phyloP scores from a whole-genome alignment of 2,797 vertebrate species.

The Lutjanus argentimaculatus region DNA sequence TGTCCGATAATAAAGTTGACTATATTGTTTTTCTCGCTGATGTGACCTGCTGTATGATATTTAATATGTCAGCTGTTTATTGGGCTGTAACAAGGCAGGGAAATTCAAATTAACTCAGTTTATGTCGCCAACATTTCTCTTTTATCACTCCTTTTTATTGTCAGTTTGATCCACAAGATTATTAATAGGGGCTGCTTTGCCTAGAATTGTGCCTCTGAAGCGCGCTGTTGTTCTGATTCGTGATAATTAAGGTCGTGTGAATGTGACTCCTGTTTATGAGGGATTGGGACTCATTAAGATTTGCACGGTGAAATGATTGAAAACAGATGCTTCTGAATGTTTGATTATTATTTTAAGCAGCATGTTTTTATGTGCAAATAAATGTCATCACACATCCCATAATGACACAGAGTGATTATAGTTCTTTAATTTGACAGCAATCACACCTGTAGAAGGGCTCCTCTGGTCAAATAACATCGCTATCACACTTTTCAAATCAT shows the following conservation, averaged over 20 bases:
- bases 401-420: conserved; percentile 9
- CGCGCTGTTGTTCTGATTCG: conserved; percentile 5
- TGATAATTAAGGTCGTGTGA: conserved; percentile 27
- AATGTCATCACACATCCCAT: conserved; percentile 2
- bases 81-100: background rate
- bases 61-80: background rate
- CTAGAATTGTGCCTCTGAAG: background rate
- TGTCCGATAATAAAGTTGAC: background rate
- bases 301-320: conserved; percentile 7
- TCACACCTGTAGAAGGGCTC: background rate
- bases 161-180: background rate
- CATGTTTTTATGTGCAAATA: conserved; percentile 21
- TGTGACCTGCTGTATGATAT: background rate
- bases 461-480: background rate
- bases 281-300: conserved; percentile 28
- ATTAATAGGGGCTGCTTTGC: background rate
- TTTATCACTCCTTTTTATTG: conserved; percentile 9
- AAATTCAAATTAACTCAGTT: conserved; percentile 10
- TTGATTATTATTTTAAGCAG: background rate
- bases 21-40: background rate
- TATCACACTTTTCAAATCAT: conserved; percentile 4
- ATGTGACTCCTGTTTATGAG: conserved; percentile 36
- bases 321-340: conserved; percentile 34
- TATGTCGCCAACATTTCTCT: background rate
- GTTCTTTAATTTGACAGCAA: conserved; percentile 15